Base-by-base conservation (phyloP, 2,797 vertebrate genomes). In the Chromis chromis region DNA sequence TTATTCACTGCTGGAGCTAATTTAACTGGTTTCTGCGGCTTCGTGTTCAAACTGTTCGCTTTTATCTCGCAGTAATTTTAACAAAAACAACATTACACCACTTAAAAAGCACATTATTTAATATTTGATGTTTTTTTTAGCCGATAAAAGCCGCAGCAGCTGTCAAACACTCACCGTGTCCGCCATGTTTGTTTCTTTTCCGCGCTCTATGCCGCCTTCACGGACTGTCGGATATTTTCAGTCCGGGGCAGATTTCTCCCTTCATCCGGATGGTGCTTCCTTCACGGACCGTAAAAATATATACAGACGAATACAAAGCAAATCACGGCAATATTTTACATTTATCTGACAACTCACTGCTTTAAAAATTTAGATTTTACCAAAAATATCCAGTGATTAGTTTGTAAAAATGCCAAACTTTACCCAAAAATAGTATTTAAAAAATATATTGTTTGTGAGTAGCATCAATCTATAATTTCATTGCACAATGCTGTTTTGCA, bases 131-230 rank as follows among this genome's bases (percentile, higher is more conserved):
- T 11, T 3, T 57, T 3, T 57, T 24, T 54, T 4, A 19, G 1
- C 1, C 7, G 27, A 1, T 22, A 33, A 52, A 31, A 44, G 0
- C 52, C 4, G 39, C 42, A 4, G 24, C 36, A 2, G 4, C 2
- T 0, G 21, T 39, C 33, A 39, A 12, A 21, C 55, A 83, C 88
- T 88, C 63, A 89, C 86, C 84, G 25, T 0, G 13, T 91, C 87
- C 0, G 81, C 76, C 87, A 89, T 90, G 11, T 12, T 62, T 12
- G 33, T 31, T 74, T 59, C 52, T 22, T 22, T 8, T 36, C 1
- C 33, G 33, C 33, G 33, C 33, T 3, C 8, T 11, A 10, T 61
- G 81, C 3, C 33, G 69, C 81, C 0, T 90, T 90, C 81, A 86
- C 0, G 70, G 33, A 55, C 76, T 4, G 69, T 70, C 13, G 74